Evolutionary conservation across 2,797 vertebrate species (phyloP).

Genomic region (Vireo griseus): DNA sequence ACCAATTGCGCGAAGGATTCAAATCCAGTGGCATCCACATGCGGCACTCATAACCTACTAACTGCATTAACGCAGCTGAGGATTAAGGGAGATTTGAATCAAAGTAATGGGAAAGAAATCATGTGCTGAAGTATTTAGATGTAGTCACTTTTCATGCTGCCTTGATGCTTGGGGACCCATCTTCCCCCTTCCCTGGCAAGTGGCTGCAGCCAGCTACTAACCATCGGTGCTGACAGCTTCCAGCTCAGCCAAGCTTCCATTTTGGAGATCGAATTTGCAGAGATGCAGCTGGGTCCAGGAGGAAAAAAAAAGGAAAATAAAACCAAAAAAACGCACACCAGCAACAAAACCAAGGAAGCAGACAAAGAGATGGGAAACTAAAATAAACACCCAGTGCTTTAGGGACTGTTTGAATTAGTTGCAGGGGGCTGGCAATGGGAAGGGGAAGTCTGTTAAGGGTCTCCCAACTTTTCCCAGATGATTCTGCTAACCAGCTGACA

Average conservation of each 20-base stretch:
- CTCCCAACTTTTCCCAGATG: constrained; percentile 20
- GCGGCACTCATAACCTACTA: constrained; percentile 26
- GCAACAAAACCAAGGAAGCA: not conserved
- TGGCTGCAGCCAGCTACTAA: not conserved
- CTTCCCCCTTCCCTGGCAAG: constrained; percentile 5
- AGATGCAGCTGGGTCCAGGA: constrained; percentile 26
- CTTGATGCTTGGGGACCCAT: not conserved
- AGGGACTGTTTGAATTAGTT: not conserved
- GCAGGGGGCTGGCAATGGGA: not conserved
- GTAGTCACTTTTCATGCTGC: constrained; percentile 23
- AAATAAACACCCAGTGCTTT: not conserved
- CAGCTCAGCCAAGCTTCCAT: constrained; percentile 11
- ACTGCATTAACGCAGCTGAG: constrained; percentile 35
- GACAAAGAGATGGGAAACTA: not conserved
- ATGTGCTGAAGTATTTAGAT: constrained; percentile 37
- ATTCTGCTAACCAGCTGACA: not conserved
- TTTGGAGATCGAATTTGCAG: constrained; percentile 19
- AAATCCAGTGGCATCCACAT: constrained; percentile 21
- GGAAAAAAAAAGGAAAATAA: not conserved
- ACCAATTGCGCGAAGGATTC: constrained; percentile 29
- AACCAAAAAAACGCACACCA: not conserved
- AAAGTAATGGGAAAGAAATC: constrained; percentile 56
- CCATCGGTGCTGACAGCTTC: not conserved
- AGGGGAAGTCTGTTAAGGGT: not conserved
- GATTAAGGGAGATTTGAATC: constrained; percentile 60